Base-by-base conservation (phyloP, 2,888 invertebrate species). In the Sesamia inferens region DNA sequence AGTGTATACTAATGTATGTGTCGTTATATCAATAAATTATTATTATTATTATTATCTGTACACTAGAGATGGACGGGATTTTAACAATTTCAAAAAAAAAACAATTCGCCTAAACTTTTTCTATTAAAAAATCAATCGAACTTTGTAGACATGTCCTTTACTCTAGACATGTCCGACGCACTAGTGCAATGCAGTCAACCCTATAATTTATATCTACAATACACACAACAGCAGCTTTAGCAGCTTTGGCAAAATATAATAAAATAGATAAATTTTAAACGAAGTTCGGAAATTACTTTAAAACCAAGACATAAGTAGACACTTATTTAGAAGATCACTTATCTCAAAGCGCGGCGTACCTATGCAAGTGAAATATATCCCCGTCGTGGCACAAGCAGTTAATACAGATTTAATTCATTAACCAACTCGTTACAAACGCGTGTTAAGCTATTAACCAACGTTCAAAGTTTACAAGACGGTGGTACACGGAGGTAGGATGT, bases 321-420 rank as follows among this genome's bases (percentile, higher is more conserved):
- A 65, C 70, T 76, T 72, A 74, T 82, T 78, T 57, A 79, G 22
- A 62, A 82, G 58, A 77, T 74, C 63, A 65, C 63, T 79, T 84
- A 85, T 80, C 82, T 82, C 16, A 31, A 10, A 73, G 59, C 57
- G 62, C 63, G 79, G 84, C 76, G 78, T 75, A 31, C 31, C 31
- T 31, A 78, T 83, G 82, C 80, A 76, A 74, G 74, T 83, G 74
- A 81, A 78, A 78, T 80, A 70, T 82, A 74, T 31, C 31, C 82
- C 81, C 71, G 74, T 73, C 74, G 68, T 57, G 59, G 76, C 61
- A 71, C 79, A 76, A 73, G 83, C 88, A 87, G 90, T 92, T 91
- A 93, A 93, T 93, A 92, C 87, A 87, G 88, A 88, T 90, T 90
- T 92, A 94, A 93, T 94, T 94, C 91, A 94, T 94, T 94, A 93